Evolutionary conservation across 53 echinoderm and acorn worm genomes (phyloP).

Genomic region (Paelopatides confundens): DNA sequence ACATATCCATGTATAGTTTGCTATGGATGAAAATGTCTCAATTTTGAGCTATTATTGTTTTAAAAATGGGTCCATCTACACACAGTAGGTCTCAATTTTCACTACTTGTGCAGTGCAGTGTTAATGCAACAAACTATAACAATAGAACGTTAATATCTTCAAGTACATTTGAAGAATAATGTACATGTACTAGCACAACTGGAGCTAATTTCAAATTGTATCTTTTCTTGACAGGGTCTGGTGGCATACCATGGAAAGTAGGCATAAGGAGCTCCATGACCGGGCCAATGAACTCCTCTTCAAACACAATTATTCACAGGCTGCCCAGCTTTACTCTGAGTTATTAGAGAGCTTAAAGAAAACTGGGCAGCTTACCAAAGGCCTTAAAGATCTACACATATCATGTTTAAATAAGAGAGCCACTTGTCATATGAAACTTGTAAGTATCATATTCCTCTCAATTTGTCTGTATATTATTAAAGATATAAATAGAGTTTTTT

Average conservation of each 20-base stretch:
- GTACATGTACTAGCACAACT: too few relatives aligned
- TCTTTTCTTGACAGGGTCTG: slow-evolving; percentile 67
- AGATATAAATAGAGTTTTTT: not conserved
- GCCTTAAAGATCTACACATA: slow-evolving; percentile 84
- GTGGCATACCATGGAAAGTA: slow-evolving; percentile 98
- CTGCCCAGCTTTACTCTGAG: slow-evolving; percentile 89
- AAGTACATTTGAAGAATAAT: too few relatives aligned
- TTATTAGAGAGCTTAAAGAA: slow-evolving; percentile 72
- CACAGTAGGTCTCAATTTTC: too few relatives aligned
- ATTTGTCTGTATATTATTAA: too few relatives aligned
- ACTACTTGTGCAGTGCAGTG: not conserved
- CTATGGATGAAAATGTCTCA: too few relatives aligned
- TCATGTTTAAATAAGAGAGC: slow-evolving; percentile 92
- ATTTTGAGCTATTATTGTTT: too few relatives aligned
- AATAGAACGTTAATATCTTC: too few relatives aligned
- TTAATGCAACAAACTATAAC: too few relatives aligned
- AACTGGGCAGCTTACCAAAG: slow-evolving; percentile 62
- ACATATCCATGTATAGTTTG: too few relatives aligned
- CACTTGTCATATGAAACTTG: slow-evolving; percentile 93
- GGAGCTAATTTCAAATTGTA: not conserved
- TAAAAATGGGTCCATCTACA: too few relatives aligned
- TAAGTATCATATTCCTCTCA: too few relatives aligned
- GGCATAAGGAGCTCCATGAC: slow-evolving; percentile 98
- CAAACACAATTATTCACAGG: slow-evolving; percentile 87
- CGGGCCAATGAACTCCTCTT: slow-evolving; percentile 93